Base-by-base conservation (phyloP, 1,140 invertebrate species). In the Polypedilum pembai region DNA sequence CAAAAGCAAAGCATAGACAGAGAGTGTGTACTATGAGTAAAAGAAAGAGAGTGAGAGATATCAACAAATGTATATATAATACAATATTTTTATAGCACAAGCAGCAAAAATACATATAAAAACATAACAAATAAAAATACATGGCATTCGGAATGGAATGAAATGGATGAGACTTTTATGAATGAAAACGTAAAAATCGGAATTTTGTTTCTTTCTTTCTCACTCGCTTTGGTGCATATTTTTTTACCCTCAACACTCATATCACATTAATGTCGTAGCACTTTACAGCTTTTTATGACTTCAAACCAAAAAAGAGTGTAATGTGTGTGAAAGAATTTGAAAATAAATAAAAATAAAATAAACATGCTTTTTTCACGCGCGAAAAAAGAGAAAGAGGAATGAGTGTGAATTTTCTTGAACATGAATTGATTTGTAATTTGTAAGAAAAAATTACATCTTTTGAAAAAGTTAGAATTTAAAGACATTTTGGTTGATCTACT, bases 181-280 rank as follows among this genome's bases (percentile, higher is more conserved):
- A 69, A 69, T 69, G 65, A 69, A 69, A 69, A 69, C 65, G 65
- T 69, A 69, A 69, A 69, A 69, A 69, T 69, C 12, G 45, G 45
- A 56, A 56, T 56, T 56, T 15, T n/a, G n/a, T 56, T 56, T 56
- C n/a, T 15, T 56, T 33, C 24, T 33, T 33, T 33, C 24, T 3
- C 24, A 33, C 24, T 33, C 24, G 5, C 5, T 33, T 33, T 33
- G 1, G 2, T 33, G 24, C n/a, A n/a, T 33, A 33, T 33, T 56
- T 1, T 56, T 15, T 15, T 45, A 15, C 45, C 45, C 45, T 56
- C 45, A 56, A 56, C 45, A 56, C 45, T 56, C 45, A 56, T n/a
- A 56, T 56, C 45, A 56, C 45, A 56, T 56, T 56, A 56, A 56
- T 15, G 45, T 56, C 45, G 12, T 3, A 56, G 24, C 24, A 33